A percentile compares a stretch with the other conserved stretches of the same genome.
Conservation (phyloP, 2,113 vertebrate species). For the Eublepharis macularius region DNA sequence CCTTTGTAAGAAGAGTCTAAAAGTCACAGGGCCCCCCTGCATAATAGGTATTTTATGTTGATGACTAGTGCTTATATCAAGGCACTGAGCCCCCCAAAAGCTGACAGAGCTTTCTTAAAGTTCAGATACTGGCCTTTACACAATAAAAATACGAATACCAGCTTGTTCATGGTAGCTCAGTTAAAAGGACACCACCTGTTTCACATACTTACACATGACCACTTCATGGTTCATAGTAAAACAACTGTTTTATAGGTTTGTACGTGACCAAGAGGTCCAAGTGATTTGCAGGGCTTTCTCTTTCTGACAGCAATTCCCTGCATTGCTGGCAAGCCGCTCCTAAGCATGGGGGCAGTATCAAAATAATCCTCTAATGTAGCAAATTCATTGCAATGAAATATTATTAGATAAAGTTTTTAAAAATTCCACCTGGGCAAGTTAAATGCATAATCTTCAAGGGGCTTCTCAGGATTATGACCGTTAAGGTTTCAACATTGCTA, state of each 20-base stretch:
- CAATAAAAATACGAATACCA: not conserved
- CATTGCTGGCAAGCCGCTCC: not conserved
- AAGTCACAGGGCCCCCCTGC: not conserved
- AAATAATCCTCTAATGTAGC: not conserved
- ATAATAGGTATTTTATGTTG: not conserved
- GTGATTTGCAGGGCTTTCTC: not conserved
- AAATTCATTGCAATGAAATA: not conserved
- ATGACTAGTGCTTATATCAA: not conserved
- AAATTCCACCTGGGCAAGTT: not conserved
- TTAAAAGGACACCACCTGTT: not conserved
- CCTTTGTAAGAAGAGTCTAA: not conserved
- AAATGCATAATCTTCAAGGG: not conserved
- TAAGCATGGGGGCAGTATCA: not conserved
- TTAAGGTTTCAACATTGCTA: not conserved
- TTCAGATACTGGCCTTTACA: not conserved
- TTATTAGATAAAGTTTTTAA: not conserved
- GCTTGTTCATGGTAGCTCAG: not conserved
- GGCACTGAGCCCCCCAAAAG: not conserved
- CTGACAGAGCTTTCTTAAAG: not conserved
- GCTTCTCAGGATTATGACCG: not conserved
- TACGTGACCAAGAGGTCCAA: not conserved
- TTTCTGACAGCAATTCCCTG: not conserved
- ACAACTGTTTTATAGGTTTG: not conserved
- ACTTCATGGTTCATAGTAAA: not conserved
- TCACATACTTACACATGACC: not conserved